These are phyloP conservation scores for Pachypeltis micranthus DNA, from an alignment of 1,140 invertebrate genomes.

Conservation along the genomic window DNA sequence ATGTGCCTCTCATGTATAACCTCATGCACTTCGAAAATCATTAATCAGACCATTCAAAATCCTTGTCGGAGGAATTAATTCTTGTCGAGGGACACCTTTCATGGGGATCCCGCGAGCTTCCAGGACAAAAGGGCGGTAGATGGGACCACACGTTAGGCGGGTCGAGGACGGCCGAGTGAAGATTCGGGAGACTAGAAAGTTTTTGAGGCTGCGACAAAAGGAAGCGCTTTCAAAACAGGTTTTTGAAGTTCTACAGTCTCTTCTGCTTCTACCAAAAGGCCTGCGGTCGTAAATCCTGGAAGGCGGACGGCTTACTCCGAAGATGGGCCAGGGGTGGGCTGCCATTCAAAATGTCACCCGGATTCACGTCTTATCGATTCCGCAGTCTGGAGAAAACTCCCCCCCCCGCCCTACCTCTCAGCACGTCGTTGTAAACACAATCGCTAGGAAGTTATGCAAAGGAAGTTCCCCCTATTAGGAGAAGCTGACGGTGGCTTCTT, in stretches of 20 bases:
- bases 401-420: too few relatives aligned
- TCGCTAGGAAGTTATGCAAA: too few relatives aligned
- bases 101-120: background rate
- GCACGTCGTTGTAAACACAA: too few relatives aligned
- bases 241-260: background rate
- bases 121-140: background rate
- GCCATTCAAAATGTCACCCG: background rate
- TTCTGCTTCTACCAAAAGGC: background rate
- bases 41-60: background rate
- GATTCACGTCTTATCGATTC: too few relatives aligned
- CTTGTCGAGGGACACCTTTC: background rate
- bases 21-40: background rate
- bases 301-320: background rate
- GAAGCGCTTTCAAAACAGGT: background rate
- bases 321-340: background rate
- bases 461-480: too few relatives aligned
- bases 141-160: background rate
- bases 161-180: too few relatives aligned
- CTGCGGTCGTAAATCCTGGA: background rate
- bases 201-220: background rate
- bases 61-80: background rate
- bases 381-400: too few relatives aligned
- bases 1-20: background rate
- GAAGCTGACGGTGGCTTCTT: too few relatives aligned
- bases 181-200: background rate